Evolutionary conservation across 2,888 invertebrate genomes (phyloP).

Genomic region (Neuroscelio doddi): DNA sequence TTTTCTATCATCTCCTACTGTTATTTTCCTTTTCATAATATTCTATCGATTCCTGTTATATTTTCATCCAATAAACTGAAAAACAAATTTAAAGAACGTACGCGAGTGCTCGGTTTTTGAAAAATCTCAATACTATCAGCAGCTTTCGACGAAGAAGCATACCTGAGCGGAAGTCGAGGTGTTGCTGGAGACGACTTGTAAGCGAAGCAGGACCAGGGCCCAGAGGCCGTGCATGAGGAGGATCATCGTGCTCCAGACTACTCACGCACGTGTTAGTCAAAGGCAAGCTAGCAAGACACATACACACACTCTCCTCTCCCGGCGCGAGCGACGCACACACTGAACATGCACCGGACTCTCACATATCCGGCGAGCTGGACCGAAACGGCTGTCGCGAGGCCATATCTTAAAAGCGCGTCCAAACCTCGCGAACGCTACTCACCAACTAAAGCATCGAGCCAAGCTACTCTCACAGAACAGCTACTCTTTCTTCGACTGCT

Average conservation of each 20-base stretch:
- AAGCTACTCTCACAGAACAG: no score
- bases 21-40: no score
- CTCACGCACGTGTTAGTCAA: slow-evolving; percentile 41
- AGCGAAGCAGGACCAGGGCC: slow-evolving; percentile 46
- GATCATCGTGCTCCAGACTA: slow-evolving; percentile 35
- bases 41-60: no score
- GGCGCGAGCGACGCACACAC: background rate
- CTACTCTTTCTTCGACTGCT: no score
- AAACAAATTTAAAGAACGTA: no score
- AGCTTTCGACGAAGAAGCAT: no score
- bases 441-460: no score
- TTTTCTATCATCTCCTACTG: no score
- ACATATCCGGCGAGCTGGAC: slow-evolving; percentile 32
- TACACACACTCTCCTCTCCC: slow-evolving; percentile 20
- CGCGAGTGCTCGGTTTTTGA: no score
- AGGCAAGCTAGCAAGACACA: no score
- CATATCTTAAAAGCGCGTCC: slow-evolving; percentile 48
- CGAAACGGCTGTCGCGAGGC: slow-evolving; percentile 26
- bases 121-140: no score
- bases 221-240: slow-evolving; percentile 45
- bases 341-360: slow-evolving; percentile 30
- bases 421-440: slow-evolving; percentile 66
- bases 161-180: slow-evolving; percentile 36
- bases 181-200: slow-evolving; percentile 19
- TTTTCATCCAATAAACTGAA: no score